Base-by-base conservation (phyloP, 2,113 vertebrate species). In the Saguinus midas region DNA sequence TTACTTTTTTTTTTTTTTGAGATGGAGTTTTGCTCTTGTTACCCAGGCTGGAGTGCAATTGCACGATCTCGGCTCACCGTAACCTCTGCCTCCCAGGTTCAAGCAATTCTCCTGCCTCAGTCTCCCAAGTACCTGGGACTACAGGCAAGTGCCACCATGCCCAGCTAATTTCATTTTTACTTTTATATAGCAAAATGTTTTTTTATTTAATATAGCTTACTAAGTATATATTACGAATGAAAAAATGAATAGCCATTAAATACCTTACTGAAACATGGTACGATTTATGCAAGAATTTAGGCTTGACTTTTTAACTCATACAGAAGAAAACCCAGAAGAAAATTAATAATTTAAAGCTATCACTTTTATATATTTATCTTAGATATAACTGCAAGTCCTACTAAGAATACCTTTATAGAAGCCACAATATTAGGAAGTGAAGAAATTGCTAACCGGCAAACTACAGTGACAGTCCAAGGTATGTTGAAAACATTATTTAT, bases 11-110 rank as follows among this genome's bases (percentile, higher is more conserved):
- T 48, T 52, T 52, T 52, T 52, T 52, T 52, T 14, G 14, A 52
- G 13, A 52, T 52, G 50, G 14, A 52, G 50, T 52, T 52, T 52
- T 0, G 13, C 50, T 52, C 50, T 52, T 52, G 50, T 52, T 52
- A 52, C 50, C 13, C 50, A 52, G 50, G 50, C 3, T 52, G 50
- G 50, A 52, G 4, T 52, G 50, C 50, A 52, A 52, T 52, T 3
- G 50, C 13, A 1, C 1, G 1, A 16, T 52, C 50, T 52, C 14
- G 3, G 50, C 13, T 52, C 50, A 52, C 14, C 1, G 14, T 14
- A 52, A 52, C 50, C 50, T 52, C 14, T 52, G 50, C 14, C 14
- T 52, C 14, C 50, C 50, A 1, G 50, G 50, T 52, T 52, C 50
- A 52, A 52, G 50, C 50, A 52, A 52, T 52, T 16, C 1, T 50